Percentiles rank a stretch among this genome's conserved stretches.
phyloP scores from a whole-genome alignment of 1,140 invertebrate genomes.

The Cepaea nemoralis region DNA sequence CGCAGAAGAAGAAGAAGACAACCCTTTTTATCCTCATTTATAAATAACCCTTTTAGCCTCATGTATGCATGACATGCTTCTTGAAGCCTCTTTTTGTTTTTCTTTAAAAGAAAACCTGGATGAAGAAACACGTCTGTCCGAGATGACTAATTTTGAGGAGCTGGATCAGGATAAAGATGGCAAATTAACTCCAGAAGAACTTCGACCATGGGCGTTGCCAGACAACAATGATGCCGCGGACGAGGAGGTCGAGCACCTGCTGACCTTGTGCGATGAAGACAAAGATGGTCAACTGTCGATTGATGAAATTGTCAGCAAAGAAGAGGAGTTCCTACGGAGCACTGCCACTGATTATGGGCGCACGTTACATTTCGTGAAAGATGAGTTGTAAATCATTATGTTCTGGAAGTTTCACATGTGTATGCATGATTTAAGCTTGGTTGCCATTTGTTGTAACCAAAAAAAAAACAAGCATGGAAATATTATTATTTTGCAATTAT shows the following conservation, averaged over 20 bases:
- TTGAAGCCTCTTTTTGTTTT: too few species aligned
- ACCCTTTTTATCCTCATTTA: too few species aligned
- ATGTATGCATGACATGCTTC: too few species aligned
- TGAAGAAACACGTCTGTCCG: slow-evolving; percentile 85
- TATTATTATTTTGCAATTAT: too few species aligned
- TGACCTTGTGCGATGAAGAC: slow-evolving; percentile 89
- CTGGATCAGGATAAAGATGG: slow-evolving; percentile 91
- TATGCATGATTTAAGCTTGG: background rate
- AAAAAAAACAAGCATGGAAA: too few species aligned
- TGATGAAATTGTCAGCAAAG: slow-evolving; percentile 88
- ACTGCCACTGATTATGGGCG: slow-evolving; percentile 94
- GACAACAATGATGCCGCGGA: slow-evolving; percentile 90
- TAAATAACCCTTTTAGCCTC: too few species aligned
- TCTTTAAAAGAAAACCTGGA: slow-evolving; percentile 76
- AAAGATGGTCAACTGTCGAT: slow-evolving; percentile 86
- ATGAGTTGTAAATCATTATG: slow-evolving; percentile 25
- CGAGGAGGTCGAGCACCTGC: slow-evolving; percentile 92
- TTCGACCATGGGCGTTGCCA: slow-evolving; percentile 90
- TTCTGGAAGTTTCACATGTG: background rate
- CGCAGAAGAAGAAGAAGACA: too few species aligned
- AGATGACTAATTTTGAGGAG: slow-evolving; percentile 93
- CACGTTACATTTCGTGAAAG: slow-evolving; percentile 37
- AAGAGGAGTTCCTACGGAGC: slow-evolving; percentile 94
- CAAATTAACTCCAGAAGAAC: slow-evolving; percentile 83
- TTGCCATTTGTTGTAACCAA: too few species aligned